A percentile compares a stretch with the other conserved stretches of the same genome.
These are phyloP conservation scores for Drosophila rhopaloa DNA, from an alignment of 1,140 invertebrate genomes.

Conservation along the genomic window DNA sequence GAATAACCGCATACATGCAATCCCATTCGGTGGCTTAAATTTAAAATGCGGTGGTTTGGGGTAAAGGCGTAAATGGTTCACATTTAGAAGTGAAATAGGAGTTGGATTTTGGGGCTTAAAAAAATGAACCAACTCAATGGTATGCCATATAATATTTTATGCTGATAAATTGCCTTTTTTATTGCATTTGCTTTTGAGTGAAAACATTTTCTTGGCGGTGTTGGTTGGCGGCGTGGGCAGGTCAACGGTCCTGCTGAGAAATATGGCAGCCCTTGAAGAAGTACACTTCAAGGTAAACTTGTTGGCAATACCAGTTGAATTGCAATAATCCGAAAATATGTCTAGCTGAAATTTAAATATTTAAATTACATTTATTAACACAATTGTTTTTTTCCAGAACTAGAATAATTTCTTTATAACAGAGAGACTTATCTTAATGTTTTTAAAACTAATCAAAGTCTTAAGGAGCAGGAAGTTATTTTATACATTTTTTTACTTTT, in stretches of 20 bases:
- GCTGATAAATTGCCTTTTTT: slow-evolving; percentile 83
- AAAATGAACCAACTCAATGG: slow-evolving; percentile 79
- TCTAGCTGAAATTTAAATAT: no score
- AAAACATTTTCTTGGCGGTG: slow-evolving; percentile 74
- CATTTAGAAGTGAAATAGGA: slow-evolving; percentile 32
- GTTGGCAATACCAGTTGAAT: no score
- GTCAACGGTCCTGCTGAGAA: slow-evolving; percentile 70
- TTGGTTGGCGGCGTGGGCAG: slow-evolving; percentile 44
- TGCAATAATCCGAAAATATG: no score
- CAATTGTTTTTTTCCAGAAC: no score
- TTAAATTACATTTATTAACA: no score
- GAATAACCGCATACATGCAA: slow-evolving; percentile 31
- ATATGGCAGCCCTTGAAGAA: slow-evolving; percentile 49
- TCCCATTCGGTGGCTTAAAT: slow-evolving; percentile 61
- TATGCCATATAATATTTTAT: slow-evolving; percentile 83
- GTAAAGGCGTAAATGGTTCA: slow-evolving; percentile 61
- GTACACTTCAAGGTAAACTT: neutral
- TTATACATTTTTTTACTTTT: no score
- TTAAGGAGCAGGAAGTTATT: no score
- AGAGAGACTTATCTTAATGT: no score
- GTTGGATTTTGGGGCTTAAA: slow-evolving; percentile 6
- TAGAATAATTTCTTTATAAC: no score
- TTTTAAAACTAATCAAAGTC: no score
- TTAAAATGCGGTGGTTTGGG: slow-evolving; percentile 49
- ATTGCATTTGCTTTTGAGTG: slow-evolving; percentile 83